Percentiles rank a stretch among this genome's conserved stretches.
These are phyloP conservation scores for Argopecten irradians DNA, from an alignment of 1,140 invertebrate species.

Conservation along the genomic window DNA sequence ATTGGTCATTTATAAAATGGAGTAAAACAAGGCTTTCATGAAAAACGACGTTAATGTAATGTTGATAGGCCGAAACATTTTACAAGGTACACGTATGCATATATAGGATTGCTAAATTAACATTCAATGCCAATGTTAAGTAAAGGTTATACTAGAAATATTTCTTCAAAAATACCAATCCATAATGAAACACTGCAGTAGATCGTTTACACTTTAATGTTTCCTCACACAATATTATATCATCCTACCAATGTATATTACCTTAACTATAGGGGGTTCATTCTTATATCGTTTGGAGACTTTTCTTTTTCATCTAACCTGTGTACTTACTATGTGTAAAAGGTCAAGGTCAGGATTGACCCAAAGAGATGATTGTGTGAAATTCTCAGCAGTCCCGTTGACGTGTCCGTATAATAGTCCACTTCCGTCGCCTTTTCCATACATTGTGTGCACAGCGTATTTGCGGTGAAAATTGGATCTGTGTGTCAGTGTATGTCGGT, in stretches of 20 bases:
- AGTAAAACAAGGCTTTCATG: neutral
- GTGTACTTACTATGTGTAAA: slow-evolving; percentile 50
- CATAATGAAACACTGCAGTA: too few relatives aligned
- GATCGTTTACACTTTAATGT: too few relatives aligned
- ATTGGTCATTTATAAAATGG: neutral
- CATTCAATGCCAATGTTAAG: too few relatives aligned
- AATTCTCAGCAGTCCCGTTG: neutral
- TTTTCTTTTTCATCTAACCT: too few relatives aligned
- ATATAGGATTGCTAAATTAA: neutral
- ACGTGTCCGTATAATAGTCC: neutral
- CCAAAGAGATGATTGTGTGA: slow-evolving; percentile 41
- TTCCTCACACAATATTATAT: too few relatives aligned
- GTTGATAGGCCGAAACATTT: neutral
- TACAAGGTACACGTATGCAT: neutral
- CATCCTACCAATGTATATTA: too few relatives aligned
- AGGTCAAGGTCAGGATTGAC: slow-evolving; percentile 54
- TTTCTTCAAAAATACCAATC: neutral
- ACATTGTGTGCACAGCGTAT: neutral
- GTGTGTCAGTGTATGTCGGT: neutral
- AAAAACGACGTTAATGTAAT: neutral
- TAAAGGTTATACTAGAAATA: too few relatives aligned
- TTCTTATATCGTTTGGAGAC: too few relatives aligned
- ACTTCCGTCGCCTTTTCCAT: slow-evolving; percentile 4
- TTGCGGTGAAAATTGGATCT: neutral
- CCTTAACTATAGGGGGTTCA: too few relatives aligned